phyloP scores from a whole-genome alignment of 2,797 vertebrate species.

The Mallotus villosus region DNA sequence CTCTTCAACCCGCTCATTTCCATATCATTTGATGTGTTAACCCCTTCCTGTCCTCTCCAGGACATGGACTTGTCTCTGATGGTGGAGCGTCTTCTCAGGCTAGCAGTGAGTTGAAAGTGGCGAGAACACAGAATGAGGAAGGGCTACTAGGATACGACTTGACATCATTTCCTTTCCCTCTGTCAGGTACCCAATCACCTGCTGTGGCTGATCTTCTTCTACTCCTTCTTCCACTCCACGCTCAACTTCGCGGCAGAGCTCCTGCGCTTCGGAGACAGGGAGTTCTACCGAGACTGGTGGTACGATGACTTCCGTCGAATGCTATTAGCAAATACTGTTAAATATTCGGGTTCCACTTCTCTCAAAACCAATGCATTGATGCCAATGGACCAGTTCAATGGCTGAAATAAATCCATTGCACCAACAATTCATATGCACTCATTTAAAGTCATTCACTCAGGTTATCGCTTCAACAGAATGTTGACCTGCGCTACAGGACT shows the following conservation, averaged over 20 bases:
- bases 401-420: too few species aligned
- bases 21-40: not conserved
- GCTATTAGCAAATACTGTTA: conserved; percentile 6
- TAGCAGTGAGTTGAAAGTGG: conserved; percentile 80
- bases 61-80: conserved; percentile 91
- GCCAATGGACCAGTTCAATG: too few species aligned
- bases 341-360: conserved; percentile 2
- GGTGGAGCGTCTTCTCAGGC: conserved; percentile 85
- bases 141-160: not conserved
- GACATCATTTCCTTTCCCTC: not conserved
- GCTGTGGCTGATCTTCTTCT: conserved; percentile 94
- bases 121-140: not conserved
- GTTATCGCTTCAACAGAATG: too few species aligned
- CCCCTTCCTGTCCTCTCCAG: conserved; percentile 54
- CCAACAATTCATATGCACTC: too few species aligned
- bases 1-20: too few species aligned
- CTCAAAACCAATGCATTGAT: too few species aligned
- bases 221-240: conserved; percentile 91
- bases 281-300: conserved; percentile 95
- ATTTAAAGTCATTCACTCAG: too few species aligned
- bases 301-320: conserved; percentile 52
- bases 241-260: conserved; percentile 87
- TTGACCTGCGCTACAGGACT: too few species aligned
- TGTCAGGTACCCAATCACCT: conserved; percentile 90
- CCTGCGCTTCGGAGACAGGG: conserved; percentile 87